These are phyloP conservation scores for Fundulus diaphanus DNA, from an alignment of 2,797 vertebrate genomes.

Conservation along the genomic window DNA sequence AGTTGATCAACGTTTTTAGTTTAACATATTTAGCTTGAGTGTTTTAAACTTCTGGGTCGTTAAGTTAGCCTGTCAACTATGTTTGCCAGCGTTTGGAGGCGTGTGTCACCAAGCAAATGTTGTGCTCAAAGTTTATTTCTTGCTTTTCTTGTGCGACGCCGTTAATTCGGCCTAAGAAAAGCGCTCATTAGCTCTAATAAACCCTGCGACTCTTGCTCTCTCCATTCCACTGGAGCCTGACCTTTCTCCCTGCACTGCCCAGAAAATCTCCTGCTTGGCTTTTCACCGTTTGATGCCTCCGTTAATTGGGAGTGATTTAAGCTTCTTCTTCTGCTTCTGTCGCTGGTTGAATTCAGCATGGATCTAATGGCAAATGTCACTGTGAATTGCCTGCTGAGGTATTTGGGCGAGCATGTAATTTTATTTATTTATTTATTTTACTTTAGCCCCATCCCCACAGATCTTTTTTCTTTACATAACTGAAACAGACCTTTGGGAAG, in stretches of 20 bases:
- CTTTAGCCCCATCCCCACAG: conserved; percentile 24
- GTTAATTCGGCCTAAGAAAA: conserved; percentile 78
- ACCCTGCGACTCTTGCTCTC: conserved; percentile 61
- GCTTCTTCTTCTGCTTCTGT: conserved; percentile 77
- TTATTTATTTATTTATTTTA: conserved; percentile 12
- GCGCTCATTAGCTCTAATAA: conserved; percentile 90
- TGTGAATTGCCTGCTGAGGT: conserved; percentile 83
- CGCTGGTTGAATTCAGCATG: conserved; percentile 79
- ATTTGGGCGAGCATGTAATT: conserved; percentile 79
- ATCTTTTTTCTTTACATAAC: conserved; percentile 57
- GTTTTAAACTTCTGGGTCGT: conserved; percentile 25
- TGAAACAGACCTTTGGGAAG: conserved; percentile 40
- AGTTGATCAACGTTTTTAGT: background rate
- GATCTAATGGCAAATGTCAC: conserved; percentile 92
- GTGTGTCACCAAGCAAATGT: conserved; percentile 44
- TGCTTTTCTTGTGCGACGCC: conserved; percentile 48
- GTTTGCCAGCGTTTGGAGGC: conserved; percentile 12
- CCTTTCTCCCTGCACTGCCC: conserved; percentile 87
- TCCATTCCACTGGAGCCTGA: conserved; percentile 85
- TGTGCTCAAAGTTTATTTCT: conserved; percentile 37
- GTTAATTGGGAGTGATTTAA: conserved; percentile 92
- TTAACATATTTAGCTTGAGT: conserved; percentile 34
- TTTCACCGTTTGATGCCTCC: conserved; percentile 87
- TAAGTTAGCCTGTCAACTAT: conserved; percentile 14
- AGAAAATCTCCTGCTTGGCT: conserved; percentile 82